Conservation (phyloP, 1,140 invertebrate genomes). For the Daktulosphaira vitifoliae region DNA sequence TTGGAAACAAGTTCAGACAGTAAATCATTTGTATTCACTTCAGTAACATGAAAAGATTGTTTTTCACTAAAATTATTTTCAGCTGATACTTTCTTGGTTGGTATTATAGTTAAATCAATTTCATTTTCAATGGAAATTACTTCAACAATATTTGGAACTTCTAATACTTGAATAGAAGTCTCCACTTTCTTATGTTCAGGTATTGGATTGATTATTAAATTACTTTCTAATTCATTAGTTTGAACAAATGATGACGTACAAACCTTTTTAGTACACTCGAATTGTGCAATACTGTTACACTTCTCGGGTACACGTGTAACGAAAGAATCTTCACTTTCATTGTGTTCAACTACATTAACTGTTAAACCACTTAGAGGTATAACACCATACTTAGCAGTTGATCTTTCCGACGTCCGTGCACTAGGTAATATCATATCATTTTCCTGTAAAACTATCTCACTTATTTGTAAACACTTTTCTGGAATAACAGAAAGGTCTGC, state of each 20-base stretch:
- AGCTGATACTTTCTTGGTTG: constrained; percentile 46
- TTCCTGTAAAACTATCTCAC: constrained; percentile 52
- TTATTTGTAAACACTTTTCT: constrained; percentile 54
- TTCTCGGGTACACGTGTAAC: constrained; percentile 44
- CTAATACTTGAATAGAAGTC: constrained; percentile 47
- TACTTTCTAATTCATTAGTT: constrained; percentile 51
- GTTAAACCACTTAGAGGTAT: constrained; percentile 51
- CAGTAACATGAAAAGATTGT: constrained; percentile 49
- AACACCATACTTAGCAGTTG: constrained; percentile 49
- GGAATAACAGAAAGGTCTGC: constrained; percentile 52
- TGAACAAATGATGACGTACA: constrained; percentile 49
- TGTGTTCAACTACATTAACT: constrained; percentile 50
- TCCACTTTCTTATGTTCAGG: constrained; percentile 47
- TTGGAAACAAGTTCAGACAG: constrained; percentile 48
- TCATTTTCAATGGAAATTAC: constrained; percentile 53
- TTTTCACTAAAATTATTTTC: constrained; percentile 47
- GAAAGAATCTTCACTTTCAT: constrained; percentile 52
- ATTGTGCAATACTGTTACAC: constrained; percentile 49
- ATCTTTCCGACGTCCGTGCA: constrained; percentile 45
- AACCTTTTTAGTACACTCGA: constrained; percentile 51
- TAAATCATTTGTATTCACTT: constrained; percentile 49
- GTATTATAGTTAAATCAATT: constrained; percentile 43
- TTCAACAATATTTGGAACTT: constrained; percentile 46
- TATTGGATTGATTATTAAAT: constrained; percentile 44
- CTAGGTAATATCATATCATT: constrained; percentile 51